phyloP scores from a whole-genome alignment of 2,113 vertebrate genomes.

The Eretmochelys imbricata region DNA sequence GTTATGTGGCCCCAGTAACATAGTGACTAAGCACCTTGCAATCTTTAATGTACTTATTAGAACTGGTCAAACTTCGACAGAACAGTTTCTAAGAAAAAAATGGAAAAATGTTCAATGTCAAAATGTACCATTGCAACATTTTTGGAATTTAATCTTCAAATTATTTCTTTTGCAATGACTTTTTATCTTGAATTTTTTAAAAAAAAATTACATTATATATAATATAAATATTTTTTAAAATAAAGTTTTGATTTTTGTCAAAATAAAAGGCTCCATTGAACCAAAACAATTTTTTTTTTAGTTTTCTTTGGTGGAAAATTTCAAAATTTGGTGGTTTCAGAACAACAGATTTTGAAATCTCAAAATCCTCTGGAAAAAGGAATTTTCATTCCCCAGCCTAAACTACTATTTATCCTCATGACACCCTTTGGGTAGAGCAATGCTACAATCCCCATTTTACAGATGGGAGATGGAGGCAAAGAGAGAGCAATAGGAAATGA shows the following conservation, averaged over 20 bases:
- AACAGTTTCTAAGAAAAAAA: neutral
- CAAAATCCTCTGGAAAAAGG: neutral
- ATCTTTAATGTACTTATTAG: too few relatives aligned
- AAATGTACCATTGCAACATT: neutral
- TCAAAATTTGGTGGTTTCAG: neutral
- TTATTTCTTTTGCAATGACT: neutral
- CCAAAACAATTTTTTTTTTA: accelerated
- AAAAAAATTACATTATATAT: neutral
- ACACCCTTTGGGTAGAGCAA: accelerated
- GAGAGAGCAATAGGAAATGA: slow-evolving; percentile 55
- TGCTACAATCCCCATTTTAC: neutral
- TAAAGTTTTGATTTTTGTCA: neutral
- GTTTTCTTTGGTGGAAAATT: neutral
- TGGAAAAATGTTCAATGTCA: neutral
- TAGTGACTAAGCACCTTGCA: neutral
- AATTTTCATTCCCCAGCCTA: neutral
- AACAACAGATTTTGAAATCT: neutral
- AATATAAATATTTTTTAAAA: neutral
- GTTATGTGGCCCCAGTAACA: neutral
- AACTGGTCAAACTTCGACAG: neutral
- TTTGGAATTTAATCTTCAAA: neutral
- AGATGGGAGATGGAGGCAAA: neutral
- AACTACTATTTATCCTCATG: neutral
- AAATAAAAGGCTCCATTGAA: neutral
- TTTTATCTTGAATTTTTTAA: neutral